Evolutionary conservation across 2,888 invertebrate genomes (phyloP), one percentile per base, ranked within the genome.

Genomic region (Caenorhabditis wallacei): DNA sequence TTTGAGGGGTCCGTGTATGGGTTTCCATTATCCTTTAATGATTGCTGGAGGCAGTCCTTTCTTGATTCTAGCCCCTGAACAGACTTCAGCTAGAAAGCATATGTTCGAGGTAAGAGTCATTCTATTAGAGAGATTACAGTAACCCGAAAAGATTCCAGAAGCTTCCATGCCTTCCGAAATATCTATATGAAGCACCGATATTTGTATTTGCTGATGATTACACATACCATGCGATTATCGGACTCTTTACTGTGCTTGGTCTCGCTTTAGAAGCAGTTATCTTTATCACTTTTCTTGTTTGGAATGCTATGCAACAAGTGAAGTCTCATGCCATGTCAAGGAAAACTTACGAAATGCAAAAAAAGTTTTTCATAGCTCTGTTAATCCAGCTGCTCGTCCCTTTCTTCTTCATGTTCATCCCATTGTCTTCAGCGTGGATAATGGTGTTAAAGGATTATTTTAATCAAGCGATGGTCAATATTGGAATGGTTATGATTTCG

Each of bases 341-440:
- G n/a, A 43, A 63, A 26, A 63, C 63, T 1, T 63, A 30, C 20
- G 11, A 64, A 18, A n/a, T 64, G 13, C 64, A 64, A 5, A 30
- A 30, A 10, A 18, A 16, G 7, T 64, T 64, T 11, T 35, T 64
- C 20, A 18, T 30, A 4, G 64, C 64, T 7, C n/a, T 64, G 2
- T 3, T 46, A 3, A 30, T 51, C 2, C 64, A 64, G 51, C 7
- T 48, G 11, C 30, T 30, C 3, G 30, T 30, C 8, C 30, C 30
- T 8, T 30, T 30, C 8, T 30, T 30, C 30, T 30, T 30, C 30
- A 30, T 30, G 3, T 30, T 30, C 30, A 30, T 30, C 8, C 30
- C 30, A 5, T 8, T 30, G 8, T 30, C 30, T 30, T 30, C 30
- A 5, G 30, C 30, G 8, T 30, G 30, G 30, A 30, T 30, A 30